Evolutionary conservation across 1,140 invertebrate genomes (phyloP).

Genomic region (Aphis craccivora): DNA sequence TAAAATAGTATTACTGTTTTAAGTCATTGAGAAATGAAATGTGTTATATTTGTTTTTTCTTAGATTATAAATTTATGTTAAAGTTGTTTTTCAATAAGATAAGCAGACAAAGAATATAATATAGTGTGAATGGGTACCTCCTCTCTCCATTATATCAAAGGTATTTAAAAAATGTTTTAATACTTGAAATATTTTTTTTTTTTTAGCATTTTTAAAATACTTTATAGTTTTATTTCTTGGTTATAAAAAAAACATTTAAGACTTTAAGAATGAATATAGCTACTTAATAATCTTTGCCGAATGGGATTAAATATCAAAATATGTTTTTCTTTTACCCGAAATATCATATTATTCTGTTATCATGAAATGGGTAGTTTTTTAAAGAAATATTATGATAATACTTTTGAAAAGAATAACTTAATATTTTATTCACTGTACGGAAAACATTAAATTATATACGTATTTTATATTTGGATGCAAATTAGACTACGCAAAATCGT

Average conservation of each 20-base stretch:
- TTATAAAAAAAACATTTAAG: background rate
- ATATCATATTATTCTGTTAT: too few species aligned
- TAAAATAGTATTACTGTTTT: background rate
- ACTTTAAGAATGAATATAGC: background rate
- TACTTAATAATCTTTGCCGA: background rate
- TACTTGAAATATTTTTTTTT: too few species aligned
- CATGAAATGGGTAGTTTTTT: background rate
- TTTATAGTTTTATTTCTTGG: background rate
- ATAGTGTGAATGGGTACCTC: too few species aligned
- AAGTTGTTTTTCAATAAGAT: background rate
- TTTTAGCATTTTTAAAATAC: background rate
- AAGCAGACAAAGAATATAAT: background rate
- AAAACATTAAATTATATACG: background rate
- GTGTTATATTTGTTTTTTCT: background rate
- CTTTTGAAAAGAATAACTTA: background rate
- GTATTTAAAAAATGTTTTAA: too few species aligned
- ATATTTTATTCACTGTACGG: background rate
- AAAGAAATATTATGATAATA: background rate
- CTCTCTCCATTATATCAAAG: too few species aligned
- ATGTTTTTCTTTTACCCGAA: background rate
- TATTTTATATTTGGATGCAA: background rate
- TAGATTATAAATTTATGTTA: too few species aligned
- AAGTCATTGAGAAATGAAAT: background rate
- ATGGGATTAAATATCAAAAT: background rate
- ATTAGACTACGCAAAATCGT: background rate